A percentile compares a stretch with the other conserved stretches of the same genome.
Evolutionary conservation across 2,113 vertebrate genomes (phyloP).

Genomic region (Gasterosteus aculeatus): DNA sequence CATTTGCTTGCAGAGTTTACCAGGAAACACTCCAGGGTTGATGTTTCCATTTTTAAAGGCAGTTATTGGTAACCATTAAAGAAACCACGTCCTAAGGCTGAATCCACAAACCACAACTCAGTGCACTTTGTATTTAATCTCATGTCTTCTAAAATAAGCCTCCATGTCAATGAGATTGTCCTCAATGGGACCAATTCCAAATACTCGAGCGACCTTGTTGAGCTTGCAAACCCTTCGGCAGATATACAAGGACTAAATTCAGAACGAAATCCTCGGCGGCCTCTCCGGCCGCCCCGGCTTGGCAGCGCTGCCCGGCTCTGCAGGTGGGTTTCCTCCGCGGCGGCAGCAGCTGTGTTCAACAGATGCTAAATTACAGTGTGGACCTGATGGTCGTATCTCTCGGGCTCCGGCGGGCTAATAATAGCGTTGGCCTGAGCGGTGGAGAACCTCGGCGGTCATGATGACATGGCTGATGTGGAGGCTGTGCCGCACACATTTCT

Average conservation of each 20-base stretch:
- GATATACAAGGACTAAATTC: not conserved
- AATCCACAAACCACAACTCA: conserved; percentile 31
- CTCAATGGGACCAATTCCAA: not conserved
- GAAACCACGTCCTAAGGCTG: not conserved
- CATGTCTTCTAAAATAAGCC: conserved; percentile 4
- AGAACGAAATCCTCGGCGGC: not conserved
- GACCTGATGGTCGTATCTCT: conserved; percentile 55
- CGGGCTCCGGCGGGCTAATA: conserved; percentile 72
- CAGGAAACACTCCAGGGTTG: not conserved
- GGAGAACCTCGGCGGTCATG: conserved; percentile 51
- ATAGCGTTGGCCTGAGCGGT: conserved; percentile 62
- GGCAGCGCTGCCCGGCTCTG: conserved; percentile 11
- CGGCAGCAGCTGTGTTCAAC: conserved; percentile 69
- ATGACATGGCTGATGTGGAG: conserved; percentile 36
- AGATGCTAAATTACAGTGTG: conserved; percentile 81
- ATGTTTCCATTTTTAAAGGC: not conserved
- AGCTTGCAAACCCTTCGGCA: not conserved
- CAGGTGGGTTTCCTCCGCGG: conserved; percentile 59
- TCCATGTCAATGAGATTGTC: not conserved
- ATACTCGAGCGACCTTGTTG: not conserved
- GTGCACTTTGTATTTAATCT: conserved; percentile 27
- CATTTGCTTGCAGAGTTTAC: not conserved
- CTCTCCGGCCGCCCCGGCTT: not conserved
- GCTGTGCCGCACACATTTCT: conserved; percentile 25
- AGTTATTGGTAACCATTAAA: not conserved